phyloP scores from a whole-genome alignment of 2,888 invertebrate species.

The Oeneis ivallda region DNA sequence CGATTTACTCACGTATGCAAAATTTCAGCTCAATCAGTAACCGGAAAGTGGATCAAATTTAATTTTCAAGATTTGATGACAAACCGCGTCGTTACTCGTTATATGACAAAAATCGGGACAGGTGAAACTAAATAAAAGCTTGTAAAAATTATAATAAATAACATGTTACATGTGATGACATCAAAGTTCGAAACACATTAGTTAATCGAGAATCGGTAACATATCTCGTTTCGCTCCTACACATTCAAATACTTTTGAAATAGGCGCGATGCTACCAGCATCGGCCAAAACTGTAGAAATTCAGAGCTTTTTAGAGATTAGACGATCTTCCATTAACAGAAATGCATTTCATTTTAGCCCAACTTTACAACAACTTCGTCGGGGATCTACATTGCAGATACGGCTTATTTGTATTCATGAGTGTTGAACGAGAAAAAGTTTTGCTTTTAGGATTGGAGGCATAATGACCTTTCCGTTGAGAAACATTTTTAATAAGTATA shows the following conservation, averaged over 20 bases:
- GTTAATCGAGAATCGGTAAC: neutral
- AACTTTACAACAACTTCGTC: slow-evolving; percentile 6
- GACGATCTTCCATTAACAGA: neutral
- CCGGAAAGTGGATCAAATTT: too few species aligned
- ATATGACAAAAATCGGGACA: too few species aligned
- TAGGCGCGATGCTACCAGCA: neutral
- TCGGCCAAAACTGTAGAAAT: neutral
- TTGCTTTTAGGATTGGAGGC: neutral
- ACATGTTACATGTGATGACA: neutral
- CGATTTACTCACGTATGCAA: too few species aligned
- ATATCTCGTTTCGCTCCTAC: neutral
- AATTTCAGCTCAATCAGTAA: too few species aligned
- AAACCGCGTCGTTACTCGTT: too few species aligned
- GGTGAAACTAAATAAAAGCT: too few species aligned
- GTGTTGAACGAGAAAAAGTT: slow-evolving; percentile 15
- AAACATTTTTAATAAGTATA: neutral
- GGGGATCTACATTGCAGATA: slow-evolving; percentile 11
- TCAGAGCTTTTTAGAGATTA: neutral
- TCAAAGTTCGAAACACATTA: too few species aligned
- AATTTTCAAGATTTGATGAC: too few species aligned
- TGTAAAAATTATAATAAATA: neutral
- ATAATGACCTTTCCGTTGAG: neutral
- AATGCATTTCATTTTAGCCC: slow-evolving; percentile 12
- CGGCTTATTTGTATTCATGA: slow-evolving; percentile 19
- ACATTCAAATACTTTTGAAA: neutral